A percentile compares a stretch with the other conserved stretches of the same genome.
These are phyloP conservation scores for Gobio occitaniae DNA, from an alignment of 2,797 vertebrate genomes.

Conservation along the genomic window DNA sequence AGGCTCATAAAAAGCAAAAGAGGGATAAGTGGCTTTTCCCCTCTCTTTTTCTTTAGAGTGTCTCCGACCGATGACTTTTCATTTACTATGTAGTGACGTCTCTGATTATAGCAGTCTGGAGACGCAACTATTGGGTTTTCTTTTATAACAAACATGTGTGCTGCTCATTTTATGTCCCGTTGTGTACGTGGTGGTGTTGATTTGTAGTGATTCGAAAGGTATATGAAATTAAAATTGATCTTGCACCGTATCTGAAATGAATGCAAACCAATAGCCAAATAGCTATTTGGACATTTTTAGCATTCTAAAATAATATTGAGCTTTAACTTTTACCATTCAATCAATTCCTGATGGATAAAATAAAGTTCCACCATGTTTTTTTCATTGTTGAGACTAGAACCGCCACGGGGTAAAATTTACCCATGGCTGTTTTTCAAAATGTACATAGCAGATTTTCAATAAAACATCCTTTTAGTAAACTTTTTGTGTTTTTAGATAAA, in stretches of 20 bases:
- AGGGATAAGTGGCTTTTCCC: conserved; percentile 38
- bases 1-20: conserved; percentile 40
- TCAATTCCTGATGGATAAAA: not conserved
- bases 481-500: too few species aligned
- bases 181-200: not conserved
- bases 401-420: too few species aligned
- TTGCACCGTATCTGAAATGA: not conserved
- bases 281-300: not conserved
- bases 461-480: too few species aligned
- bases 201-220: not conserved
- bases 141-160: not conserved
- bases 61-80: not conserved
- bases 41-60: conserved; percentile 9
- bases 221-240: not conserved
- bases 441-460: too few species aligned
- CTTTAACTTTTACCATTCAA: not conserved
- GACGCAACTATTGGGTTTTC: not conserved
- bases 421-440: too few species aligned
- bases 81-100: not conserved
- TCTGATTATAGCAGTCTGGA: not conserved
- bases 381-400: not conserved
- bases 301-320: not conserved
- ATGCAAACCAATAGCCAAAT: not conserved
- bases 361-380: not conserved
- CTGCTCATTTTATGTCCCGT: not conserved